Conservation (phyloP, 2,888 invertebrate species). For the Andrena minutula region DNA sequence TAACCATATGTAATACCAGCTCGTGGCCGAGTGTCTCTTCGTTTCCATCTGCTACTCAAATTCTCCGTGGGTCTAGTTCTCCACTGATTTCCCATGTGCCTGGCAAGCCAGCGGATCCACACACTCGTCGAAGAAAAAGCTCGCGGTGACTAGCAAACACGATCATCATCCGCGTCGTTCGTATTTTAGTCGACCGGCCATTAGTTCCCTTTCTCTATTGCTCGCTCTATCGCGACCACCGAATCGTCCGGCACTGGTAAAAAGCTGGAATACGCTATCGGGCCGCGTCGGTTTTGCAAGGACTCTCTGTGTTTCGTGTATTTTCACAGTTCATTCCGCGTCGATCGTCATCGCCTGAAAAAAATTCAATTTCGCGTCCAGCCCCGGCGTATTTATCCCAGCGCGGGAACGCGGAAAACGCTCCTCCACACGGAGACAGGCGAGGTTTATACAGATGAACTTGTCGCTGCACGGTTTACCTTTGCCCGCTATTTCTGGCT, state of each 20-base stretch:
- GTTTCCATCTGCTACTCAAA: slow-evolving; percentile 59
- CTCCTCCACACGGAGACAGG: not conserved
- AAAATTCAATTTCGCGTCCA: slow-evolving; percentile 36
- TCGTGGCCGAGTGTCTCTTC: slow-evolving; percentile 52
- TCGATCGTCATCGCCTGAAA: slow-evolving; percentile 14
- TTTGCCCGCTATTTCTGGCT: slow-evolving; percentile 28
- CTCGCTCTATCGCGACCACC: slow-evolving; percentile 3
- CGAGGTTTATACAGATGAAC: slow-evolving; percentile 33
- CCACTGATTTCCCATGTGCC: not conserved
- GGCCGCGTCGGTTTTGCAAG: slow-evolving; percentile 42
- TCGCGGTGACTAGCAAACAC: slow-evolving; percentile 7
- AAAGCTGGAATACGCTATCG: slow-evolving; percentile 41
- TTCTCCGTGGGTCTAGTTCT: not conserved
- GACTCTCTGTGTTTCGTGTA: slow-evolving; percentile 21
- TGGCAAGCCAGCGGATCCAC: slow-evolving; percentile 19
- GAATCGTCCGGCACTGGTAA: slow-evolving; percentile 29
- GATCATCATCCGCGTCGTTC: slow-evolving; percentile 22
- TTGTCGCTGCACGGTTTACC: slow-evolving; percentile 38
- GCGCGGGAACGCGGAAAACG: slow-evolving; percentile 7
- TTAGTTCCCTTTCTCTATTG: slow-evolving; percentile 13
- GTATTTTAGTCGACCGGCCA: slow-evolving; percentile 27
- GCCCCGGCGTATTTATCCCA: slow-evolving; percentile 24
- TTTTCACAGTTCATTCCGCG: slow-evolving; percentile 52
- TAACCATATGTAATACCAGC: slow-evolving; percentile 48
- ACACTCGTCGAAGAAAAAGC: slow-evolving; percentile 20